Evolutionary conservation across 1,140 invertebrate genomes (phyloP).

Genomic region (Phortica variegata): DNA sequence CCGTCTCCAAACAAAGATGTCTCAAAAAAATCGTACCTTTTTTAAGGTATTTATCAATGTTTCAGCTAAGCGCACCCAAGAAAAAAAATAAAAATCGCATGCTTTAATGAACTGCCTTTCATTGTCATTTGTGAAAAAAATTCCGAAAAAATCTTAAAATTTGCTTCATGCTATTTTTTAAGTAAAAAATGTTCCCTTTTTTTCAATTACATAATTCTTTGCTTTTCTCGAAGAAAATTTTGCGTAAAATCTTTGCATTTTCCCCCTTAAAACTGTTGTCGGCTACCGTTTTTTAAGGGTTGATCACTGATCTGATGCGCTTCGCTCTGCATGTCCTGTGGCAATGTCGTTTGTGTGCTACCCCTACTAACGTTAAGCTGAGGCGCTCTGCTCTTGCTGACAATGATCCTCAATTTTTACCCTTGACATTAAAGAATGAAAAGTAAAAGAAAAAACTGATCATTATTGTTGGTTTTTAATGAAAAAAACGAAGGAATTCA

Average conservation of each 20-base stretch:
- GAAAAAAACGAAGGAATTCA: too few species aligned
- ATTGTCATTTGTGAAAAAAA: too few species aligned
- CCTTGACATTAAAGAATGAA: too few species aligned
- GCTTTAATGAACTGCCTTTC: too few species aligned
- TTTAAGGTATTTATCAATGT: too few species aligned
- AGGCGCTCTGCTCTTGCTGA: constrained; percentile 47
- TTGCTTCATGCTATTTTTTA: constrained; percentile 18
- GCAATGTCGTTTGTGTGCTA: too few species aligned
- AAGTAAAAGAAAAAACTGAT: constrained; percentile 23
- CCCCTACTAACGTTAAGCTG: constrained; percentile 40
- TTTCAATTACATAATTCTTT: constrained; percentile 26
- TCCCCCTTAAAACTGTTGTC: constrained; percentile 9
- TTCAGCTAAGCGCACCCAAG: constrained; percentile 30
- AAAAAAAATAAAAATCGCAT: constrained; percentile 13
- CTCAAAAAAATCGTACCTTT: constrained; percentile 1
- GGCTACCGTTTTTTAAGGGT: constrained; percentile 5
- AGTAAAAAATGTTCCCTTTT: constrained; percentile 17
- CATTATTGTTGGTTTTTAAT: constrained; percentile 16
- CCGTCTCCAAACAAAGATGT: not conserved
- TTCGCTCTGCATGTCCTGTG: constrained; percentile 8
- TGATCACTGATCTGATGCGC: constrained; percentile 14
- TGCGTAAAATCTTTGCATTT: constrained; percentile 37
- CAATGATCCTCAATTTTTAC: constrained; percentile 53
- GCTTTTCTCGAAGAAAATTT: constrained; percentile 41
- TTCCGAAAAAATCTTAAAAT: constrained; percentile 24